These are phyloP conservation scores for Pangasius sanitwongsei DNA, from an alignment of 2,797 vertebrate species.

Conservation along the genomic window DNA sequence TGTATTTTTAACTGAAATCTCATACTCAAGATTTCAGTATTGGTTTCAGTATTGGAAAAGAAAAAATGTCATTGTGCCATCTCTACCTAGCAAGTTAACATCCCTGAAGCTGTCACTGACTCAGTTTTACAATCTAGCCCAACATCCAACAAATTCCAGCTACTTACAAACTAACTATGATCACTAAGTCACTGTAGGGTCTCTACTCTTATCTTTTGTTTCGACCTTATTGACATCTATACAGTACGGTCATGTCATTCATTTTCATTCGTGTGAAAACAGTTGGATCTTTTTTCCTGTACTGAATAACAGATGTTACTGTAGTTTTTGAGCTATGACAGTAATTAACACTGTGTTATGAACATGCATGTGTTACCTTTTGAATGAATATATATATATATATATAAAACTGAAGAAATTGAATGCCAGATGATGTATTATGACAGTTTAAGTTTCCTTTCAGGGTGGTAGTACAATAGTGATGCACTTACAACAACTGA, in stretches of 20 bases:
- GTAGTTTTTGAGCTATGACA: not conserved
- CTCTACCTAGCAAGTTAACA: not conserved
- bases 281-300: not conserved
- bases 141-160: not conserved
- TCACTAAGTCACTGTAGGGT: not conserved
- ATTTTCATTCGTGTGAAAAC: not conserved
- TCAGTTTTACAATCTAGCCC: not conserved
- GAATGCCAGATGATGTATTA: not conserved
- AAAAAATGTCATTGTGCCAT: not conserved
- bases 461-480: not conserved
- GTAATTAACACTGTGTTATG: not conserved
- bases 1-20: not conserved
- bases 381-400: not conserved
- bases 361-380: not conserved
- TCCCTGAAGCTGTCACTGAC: slow-evolving; percentile 3
- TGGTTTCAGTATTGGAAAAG: slow-evolving; percentile 10
- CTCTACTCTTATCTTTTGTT: not conserved
- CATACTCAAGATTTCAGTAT: not conserved
- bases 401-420: not conserved
- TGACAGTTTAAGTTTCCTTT: not conserved
- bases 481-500: not conserved
- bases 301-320: not conserved
- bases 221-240: not conserved
- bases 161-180: not conserved
- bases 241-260: not conserved